Base-by-base conservation (phyloP, 2,113 vertebrate genomes). In the Thamnaconus septentrionalis region DNA sequence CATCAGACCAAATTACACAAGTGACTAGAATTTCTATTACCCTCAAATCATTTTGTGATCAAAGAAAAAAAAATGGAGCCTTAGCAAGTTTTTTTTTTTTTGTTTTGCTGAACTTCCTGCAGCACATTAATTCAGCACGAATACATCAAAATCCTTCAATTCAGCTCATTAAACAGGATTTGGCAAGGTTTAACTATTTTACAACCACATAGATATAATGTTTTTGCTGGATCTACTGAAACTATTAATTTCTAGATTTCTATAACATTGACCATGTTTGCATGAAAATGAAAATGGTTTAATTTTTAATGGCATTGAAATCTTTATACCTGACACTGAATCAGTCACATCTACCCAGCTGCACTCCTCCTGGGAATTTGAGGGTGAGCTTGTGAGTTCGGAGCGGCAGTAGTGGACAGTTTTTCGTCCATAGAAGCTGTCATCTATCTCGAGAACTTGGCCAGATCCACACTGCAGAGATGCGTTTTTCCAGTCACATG, bases 401-500 rank as follows among this genome's bases (percentile, higher is more conserved):
- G 65, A 56, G 47, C 81, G 69, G 62, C 97, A 98, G 64, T 94
- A 96, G 79, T 96, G 89, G 49, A 92, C 88, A 0, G 88, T 95
- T 82, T 92, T 95, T 52, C 94, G 83, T 47, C 96, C 95, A 0
- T 94, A 98, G 87, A 96, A 93, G 52, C 94, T 93, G 5, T 94
- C 91, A 7, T 84, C 92, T 41, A 98, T 86, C 62, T 93, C 85
- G 72, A 98, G 91, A 46, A 96, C 94, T 78, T 95, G 86, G 74
- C 95, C 96, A 0, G 94, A 96, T 10, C 93, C 93, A 53, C 95
- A 98, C 51, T 95, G 93, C 53, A 94, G 62, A 8, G 94, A 94
- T 40, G 91, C 93, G 10, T 94, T 94, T 78, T 88, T 85, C 40
- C 91, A 90, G 3, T 91, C 81, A 59, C 96, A 99, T 40, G 93